phyloP scores from a whole-genome alignment of 2,797 vertebrate genomes.

The Liparis tanakae region DNA sequence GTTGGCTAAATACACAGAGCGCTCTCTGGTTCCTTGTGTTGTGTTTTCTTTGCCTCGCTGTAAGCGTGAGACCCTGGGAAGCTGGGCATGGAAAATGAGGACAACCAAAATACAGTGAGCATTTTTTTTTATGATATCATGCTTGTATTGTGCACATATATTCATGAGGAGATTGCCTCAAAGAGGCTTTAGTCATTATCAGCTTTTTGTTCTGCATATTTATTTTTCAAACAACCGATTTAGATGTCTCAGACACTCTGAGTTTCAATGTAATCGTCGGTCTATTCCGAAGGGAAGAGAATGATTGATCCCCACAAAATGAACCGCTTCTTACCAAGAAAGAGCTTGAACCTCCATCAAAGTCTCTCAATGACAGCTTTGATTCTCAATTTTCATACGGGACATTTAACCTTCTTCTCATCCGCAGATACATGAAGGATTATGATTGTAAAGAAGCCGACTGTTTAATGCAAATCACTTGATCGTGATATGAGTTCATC shows the following conservation, averaged over 20 bases:
- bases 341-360: slow-evolving; percentile 34
- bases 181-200: slow-evolving; percentile 34
- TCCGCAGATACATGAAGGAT: slow-evolving; percentile 15
- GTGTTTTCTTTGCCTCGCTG: not conserved
- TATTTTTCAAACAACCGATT: not conserved
- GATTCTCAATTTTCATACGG: slow-evolving; percentile 16
- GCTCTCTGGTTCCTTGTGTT: slow-evolving; percentile 4
- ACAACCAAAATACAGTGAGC: slow-evolving; percentile 18
- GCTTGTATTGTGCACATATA: slow-evolving; percentile 19
- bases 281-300: not conserved
- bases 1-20: slow-evolving; percentile 19
- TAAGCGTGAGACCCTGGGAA: not conserved
- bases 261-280: slow-evolving; percentile 10
- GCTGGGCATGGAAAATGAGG: slow-evolving; percentile 4
- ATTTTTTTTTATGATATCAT: slow-evolving; percentile 41
- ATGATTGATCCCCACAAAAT: slow-evolving; percentile 19
- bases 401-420: slow-evolving; percentile 19
- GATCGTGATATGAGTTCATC: slow-evolving; percentile 10
- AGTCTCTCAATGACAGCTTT: slow-evolving; percentile 13
- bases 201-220: not conserved
- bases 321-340: not conserved
- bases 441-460: slow-evolving; percentile 16
- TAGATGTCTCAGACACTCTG: not conserved
- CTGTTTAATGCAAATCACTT: slow-evolving; percentile 23
- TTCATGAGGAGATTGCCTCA: slow-evolving; percentile 30